Evolutionary conservation across 2,113 vertebrate species (phyloP), one percentile per base, ranked within the genome.

Genomic region (Condylura cristata): DNA sequence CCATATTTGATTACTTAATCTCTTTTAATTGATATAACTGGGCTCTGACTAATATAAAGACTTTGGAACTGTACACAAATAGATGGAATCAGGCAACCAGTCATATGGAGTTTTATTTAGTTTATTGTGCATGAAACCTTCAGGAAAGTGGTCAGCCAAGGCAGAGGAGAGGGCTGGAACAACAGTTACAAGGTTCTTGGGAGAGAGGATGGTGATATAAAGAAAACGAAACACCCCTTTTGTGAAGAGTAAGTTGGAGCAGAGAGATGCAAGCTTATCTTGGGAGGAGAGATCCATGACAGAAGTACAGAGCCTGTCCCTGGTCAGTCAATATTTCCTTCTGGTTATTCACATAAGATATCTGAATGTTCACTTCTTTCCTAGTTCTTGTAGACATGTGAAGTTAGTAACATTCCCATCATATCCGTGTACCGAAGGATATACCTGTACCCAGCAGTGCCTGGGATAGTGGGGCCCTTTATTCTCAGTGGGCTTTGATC

Each of bases 1-100:
- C 58, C 10, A 1, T 80, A 58, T 93, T 91, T 91, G 74, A 85
- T 68, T 83, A 81, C 53, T 94, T 95, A 78, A 81, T 60, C 18
- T 61, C 41, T 89, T 81, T 85, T 48, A 65, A 90, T 78, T 44
- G 61, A 37, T 82, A 63, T 63, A 53, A 39, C 11, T 32, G 39
- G 51, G n/a, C 30, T 84, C 28, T 81, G 58, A 34, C 30, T 92
- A 66, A 85, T 72, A 32, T 53, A 89, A 58, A 68, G 41, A 83
- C 37, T 86, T 83, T 53, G 37, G 70, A 72, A 28, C 46, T 53
- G 7, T 41, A 82, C 32, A 75, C 60, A 34, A 89, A 72, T 86
- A 87, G 85, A 71, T 48, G 70, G 65, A 85, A 56, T 17, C 34
- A 20, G 5, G 20, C 28, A 37, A 9, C 56, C 12, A n/a, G 16